phyloP scores from a whole-genome alignment of 2,113 vertebrate genomes.

The Myrmecobius fasciatus region DNA sequence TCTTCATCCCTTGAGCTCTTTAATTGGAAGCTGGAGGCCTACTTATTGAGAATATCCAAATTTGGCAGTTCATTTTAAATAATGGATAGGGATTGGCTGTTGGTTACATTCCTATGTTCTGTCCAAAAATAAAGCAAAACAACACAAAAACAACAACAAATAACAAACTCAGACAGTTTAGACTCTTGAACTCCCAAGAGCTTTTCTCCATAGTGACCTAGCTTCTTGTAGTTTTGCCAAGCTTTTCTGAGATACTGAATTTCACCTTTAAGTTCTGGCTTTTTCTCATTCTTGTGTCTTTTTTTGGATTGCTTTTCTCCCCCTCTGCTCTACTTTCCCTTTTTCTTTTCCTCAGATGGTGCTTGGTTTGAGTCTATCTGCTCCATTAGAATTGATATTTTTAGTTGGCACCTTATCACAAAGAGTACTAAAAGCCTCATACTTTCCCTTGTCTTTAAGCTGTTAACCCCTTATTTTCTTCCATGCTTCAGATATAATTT shows the following conservation, averaged over 20 bases:
- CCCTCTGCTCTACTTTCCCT: accelerated
- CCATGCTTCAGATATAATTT: not conserved
- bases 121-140: not conserved
- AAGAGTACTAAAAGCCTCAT: not conserved
- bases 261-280: not conserved
- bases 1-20: not conserved
- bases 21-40: not conserved
- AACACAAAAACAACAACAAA: not conserved
- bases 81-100: not conserved
- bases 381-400: not conserved
- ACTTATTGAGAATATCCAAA: not conserved
- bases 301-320: not conserved
- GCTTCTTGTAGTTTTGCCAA: not conserved
- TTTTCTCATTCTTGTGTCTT: not conserved
- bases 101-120: not conserved
- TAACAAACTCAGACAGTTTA: not conserved
- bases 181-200: not conserved
- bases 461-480: not conserved
- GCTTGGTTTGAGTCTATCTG: not conserved
- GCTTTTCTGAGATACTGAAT: not conserved
- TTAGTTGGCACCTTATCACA: not conserved
- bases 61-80: not conserved
- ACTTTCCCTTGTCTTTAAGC: not conserved
- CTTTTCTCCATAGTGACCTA: not conserved
- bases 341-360: not conserved